Percentiles rank a stretch among this genome's conserved stretches.
These are phyloP conservation scores for Lepidocyrtinus sp. DNA, from an alignment of 2,888 invertebrate genomes.

Conservation along the genomic window DNA sequence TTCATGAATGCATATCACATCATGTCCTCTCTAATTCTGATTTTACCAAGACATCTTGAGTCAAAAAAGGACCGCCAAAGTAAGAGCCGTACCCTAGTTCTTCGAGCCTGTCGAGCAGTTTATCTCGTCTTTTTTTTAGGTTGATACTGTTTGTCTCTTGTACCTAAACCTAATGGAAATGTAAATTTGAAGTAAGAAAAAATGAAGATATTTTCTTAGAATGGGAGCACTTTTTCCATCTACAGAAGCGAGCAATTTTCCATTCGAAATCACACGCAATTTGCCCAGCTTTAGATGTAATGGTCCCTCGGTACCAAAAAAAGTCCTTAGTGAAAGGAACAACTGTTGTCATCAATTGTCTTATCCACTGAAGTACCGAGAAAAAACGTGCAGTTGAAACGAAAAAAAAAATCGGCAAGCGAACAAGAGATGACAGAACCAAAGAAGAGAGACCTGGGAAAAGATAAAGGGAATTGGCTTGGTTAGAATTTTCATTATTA, in stretches of 20 bases:
- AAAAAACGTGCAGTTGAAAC: no score
- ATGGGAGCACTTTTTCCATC: not conserved
- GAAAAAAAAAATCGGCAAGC: not conserved
- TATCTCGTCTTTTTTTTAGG: not conserved
- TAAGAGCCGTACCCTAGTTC: not conserved
- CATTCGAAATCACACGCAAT: conserved; percentile 33
- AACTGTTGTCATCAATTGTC: conserved; percentile 3
- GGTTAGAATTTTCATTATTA: no score
- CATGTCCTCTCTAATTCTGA: conserved; percentile 22
- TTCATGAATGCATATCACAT: conserved; percentile 32
- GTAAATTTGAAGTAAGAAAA: not conserved
- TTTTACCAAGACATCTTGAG: conserved; percentile 9
- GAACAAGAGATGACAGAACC: not conserved
- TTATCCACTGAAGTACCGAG: not conserved
- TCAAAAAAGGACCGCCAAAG: not conserved
- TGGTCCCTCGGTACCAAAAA: not conserved
- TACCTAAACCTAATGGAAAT: not conserved
- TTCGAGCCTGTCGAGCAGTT: not conserved
- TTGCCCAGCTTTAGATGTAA: no score
- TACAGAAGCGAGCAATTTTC: not conserved
- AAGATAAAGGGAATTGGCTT: no score
- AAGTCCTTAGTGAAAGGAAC: not conserved
- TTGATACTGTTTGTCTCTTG: not conserved
- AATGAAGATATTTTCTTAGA: not conserved
- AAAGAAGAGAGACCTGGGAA: no score